Conservation (phyloP, 2,888 invertebrate species). For the Pseudanteris insignis region DNA sequence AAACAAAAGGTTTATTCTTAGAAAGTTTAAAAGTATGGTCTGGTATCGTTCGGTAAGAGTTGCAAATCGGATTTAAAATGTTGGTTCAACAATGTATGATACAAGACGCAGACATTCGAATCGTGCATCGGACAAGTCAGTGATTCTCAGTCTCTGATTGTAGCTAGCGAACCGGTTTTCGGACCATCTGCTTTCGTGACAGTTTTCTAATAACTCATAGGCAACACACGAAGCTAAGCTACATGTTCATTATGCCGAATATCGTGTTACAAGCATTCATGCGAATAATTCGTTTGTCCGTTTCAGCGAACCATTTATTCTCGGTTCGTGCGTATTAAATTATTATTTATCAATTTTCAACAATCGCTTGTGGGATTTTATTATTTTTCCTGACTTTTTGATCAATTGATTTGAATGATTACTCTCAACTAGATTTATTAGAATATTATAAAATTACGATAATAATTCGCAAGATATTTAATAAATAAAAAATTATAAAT, state of each 20-base stretch:
- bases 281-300: constrained; percentile 22
- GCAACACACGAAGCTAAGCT: constrained; percentile 21
- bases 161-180: constrained; percentile 39
- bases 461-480: no score
- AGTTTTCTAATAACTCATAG: constrained; percentile 42
- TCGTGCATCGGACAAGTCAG: constrained; percentile 23
- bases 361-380: no score
- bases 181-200: constrained; percentile 26
- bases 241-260: constrained; percentile 22
- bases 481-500: no score
- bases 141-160: constrained; percentile 26
- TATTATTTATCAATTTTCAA: no score
- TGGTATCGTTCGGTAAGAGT: no score
- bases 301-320: constrained; percentile 6
- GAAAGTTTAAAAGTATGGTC: not conserved
- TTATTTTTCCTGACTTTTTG: no score
- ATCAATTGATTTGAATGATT: no score
- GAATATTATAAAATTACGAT: not conserved
- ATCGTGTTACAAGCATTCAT: constrained; percentile 47
- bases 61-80: constrained; percentile 1
- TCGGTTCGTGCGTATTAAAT: not conserved
- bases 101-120: constrained; percentile 20
- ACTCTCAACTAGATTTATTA: not conserved
- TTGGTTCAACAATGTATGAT: constrained; percentile 9
- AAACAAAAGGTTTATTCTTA: not conserved